A percentile compares a stretch with the other conserved stretches of the same genome.
phyloP scores from a whole-genome alignment of 2,113 vertebrate genomes.

The Pterophyllum scalare region DNA sequence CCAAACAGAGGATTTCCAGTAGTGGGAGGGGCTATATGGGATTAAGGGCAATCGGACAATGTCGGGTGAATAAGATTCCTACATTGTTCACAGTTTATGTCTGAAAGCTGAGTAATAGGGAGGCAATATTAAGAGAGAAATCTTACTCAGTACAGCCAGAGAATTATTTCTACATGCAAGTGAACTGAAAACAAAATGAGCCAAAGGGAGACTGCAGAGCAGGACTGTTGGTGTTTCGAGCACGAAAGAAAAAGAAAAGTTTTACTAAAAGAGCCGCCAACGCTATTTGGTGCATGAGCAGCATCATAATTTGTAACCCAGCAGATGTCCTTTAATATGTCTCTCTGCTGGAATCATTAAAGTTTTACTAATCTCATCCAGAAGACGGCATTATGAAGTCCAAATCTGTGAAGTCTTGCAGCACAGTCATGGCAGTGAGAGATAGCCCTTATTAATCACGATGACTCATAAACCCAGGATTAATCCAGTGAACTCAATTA shows the following conservation, averaged over 20 bases:
- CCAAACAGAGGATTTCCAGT: background rate
- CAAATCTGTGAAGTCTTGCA: conserved; percentile 7
- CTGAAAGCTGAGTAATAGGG: background rate
- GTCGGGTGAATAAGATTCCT: background rate
- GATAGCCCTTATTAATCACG: conserved; percentile 40
- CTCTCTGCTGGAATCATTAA: conserved; percentile 37
- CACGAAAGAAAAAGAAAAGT: background rate
- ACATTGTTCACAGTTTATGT: background rate
- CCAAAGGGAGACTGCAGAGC: background rate
- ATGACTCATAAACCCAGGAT: background rate
- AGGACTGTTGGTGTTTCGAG: background rate
- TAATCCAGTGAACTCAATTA: background rate
- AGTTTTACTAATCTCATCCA: conserved; percentile 32
- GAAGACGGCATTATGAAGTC: conserved; percentile 29
- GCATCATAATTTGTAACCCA: background rate
- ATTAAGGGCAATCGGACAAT: background rate
- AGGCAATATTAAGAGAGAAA: background rate
- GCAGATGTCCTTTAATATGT: conserved; percentile 1
- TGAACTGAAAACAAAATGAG: conserved; percentile 7
- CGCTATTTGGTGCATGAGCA: background rate
- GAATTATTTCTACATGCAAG: conserved; percentile 1
- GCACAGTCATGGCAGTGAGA: conserved; percentile 24
- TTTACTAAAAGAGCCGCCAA: background rate
- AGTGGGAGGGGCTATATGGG: background rate
- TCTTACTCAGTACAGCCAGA: conserved; percentile 19